Evolutionary conservation across 1,140 invertebrate genomes (phyloP), one percentile per base, ranked within the genome.

Genomic region (Anagrus nilaparvatae): DNA sequence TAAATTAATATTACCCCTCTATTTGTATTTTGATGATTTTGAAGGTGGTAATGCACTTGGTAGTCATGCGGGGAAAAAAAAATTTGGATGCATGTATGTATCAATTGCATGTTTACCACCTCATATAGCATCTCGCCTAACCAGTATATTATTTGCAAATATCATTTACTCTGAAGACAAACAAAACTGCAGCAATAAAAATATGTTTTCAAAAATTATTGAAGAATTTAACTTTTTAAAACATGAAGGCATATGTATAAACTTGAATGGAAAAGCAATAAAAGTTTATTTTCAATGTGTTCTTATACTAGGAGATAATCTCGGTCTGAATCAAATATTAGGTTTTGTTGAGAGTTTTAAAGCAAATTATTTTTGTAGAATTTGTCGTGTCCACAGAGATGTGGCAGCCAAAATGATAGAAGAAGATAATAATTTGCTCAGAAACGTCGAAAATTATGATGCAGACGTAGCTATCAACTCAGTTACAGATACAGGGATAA

Each of bases 31-130:
- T 24, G 38, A 40, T 32, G 38, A 40, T 20, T 16, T 40, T 20
- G 38, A 40, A 23, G 20, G 13, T 3, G 38, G 38, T 8, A 40
- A 40, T 18, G 28, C 27, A 8, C n/a, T 40, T 16, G 40, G 40
- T 20, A 41, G 40, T 27, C 40, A 41, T 23, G 28, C 28, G 5
- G 38, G 38, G 4, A 31, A 8, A 17, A 30, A 40, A 3, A 40
- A 40, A 31, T 40, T 31, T 18, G 38, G n/a, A 25, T 30, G 30
- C 6, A 14, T 42, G 1, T 44, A 32, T 35, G 17, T 20, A 12
- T 9, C 18, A 9, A 46, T 49, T 29, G 43, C 43, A 24, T 35
- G 30, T 27, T 34, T 49, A 16, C 48, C 36, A n/a, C 48, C 35
- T n/a, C 30, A 43, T 20, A 18, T 44, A 18, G 10, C 16, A 17